Percentiles rank a stretch among this genome's conserved stretches.
These are phyloP conservation scores for Triops cancriformis DNA, from an alignment of 1,140 invertebrate species.

Conservation along the genomic window DNA sequence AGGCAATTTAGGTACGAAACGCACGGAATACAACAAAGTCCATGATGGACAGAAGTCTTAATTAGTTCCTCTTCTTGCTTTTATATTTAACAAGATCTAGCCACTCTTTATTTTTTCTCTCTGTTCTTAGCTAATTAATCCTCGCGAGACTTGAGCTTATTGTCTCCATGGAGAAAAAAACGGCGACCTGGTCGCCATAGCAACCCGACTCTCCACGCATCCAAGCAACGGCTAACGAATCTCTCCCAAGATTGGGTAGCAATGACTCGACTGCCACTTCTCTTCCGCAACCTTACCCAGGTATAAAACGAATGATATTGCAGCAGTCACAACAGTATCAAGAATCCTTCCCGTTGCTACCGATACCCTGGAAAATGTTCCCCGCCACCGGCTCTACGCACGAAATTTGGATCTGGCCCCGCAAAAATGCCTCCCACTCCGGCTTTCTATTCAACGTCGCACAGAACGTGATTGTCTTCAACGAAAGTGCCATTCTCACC, in stretches of 20 bases:
- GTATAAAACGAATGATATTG: too few species aligned
- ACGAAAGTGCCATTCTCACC: not conserved
- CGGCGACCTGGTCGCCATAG: not conserved
- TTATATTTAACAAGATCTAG: not conserved
- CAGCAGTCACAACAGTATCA: too few species aligned
- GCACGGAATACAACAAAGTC: too few species aligned
- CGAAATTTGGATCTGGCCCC: not conserved
- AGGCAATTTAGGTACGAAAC: too few species aligned
- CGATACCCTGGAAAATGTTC: not conserved
- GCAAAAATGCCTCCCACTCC: not conserved
- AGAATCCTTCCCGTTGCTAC: too few species aligned
- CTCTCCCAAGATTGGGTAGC: not conserved
- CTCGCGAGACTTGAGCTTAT: conserved; percentile 15
- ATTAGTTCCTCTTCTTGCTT: not conserved
- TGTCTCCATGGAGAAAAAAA: conserved; percentile 18
- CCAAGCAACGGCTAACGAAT: not conserved
- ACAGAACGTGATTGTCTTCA: not conserved
- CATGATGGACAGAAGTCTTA: not conserved
- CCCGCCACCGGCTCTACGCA: not conserved
- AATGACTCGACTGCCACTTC: not conserved
- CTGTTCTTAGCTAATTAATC: not conserved
- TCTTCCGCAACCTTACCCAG: not conserved
- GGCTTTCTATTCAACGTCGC: not conserved
- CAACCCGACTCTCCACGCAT: not conserved
- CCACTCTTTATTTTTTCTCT: not conserved